Evolutionary conservation across 2,888 invertebrate genomes (phyloP).

Genomic region (Stenchaetothrips biformis): DNA sequence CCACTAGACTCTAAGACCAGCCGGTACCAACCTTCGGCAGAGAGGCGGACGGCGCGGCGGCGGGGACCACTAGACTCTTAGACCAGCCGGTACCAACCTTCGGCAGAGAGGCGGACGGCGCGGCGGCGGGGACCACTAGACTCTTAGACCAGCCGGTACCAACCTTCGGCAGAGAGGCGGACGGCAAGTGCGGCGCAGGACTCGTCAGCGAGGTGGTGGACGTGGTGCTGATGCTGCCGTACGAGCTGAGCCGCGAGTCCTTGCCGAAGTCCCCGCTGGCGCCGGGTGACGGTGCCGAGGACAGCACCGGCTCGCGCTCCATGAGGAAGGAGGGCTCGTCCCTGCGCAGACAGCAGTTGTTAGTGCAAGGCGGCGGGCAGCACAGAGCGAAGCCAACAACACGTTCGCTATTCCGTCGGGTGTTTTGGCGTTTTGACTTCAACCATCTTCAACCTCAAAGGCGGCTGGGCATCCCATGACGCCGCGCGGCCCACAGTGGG

Average conservation of each 20-base stretch:
- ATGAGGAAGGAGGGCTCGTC: not conserved
- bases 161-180: not conserved
- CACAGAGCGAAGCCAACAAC: not conserved
- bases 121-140: not conserved
- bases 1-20: not conserved
- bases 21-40: not conserved
- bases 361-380: no score
- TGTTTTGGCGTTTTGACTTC: no score
- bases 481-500: no score
- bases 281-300: not conserved
- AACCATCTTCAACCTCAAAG: no score
- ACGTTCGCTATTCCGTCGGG: not conserved
- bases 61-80: not conserved
- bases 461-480: no score
- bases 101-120: not conserved
- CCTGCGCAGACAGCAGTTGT: not conserved
- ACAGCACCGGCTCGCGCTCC: not conserved
- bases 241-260: not conserved
- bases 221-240: slow-evolving; percentile 1
- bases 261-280: slow-evolving; percentile 18
- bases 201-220: not conserved
- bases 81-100: not conserved
- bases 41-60: not conserved
- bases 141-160: not conserved
- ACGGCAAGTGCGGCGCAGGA: not conserved